phyloP scores from a whole-genome alignment of 30 jellyfish, hydroid and myxozoan genomes.

The Catostylus mosaicus region DNA sequence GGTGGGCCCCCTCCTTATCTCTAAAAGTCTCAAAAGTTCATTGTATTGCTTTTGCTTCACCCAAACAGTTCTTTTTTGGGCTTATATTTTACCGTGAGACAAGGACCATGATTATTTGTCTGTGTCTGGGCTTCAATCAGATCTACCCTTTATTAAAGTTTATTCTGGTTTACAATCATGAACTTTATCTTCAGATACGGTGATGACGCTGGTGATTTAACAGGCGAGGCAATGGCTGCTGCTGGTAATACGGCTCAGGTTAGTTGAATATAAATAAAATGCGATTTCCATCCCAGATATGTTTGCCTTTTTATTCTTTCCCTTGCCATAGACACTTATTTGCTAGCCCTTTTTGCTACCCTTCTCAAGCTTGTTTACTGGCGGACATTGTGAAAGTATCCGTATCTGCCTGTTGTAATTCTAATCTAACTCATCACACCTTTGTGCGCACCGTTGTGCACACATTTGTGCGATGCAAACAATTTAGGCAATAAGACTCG shows the following conservation, averaged over 20 bases:
- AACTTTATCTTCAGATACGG: constrained; percentile 80
- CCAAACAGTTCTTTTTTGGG: not conserved
- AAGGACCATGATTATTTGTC: not conserved
- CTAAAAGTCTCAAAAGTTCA: not conserved
- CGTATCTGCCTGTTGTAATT: not conserved
- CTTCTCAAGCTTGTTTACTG: not conserved
- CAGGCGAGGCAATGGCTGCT: constrained; percentile 93
- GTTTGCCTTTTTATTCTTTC: not conserved
- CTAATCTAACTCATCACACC: no score
- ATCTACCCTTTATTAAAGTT: not conserved
- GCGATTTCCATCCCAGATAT: not conserved
- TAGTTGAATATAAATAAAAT: not conserved
- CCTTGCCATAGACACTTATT: not conserved
- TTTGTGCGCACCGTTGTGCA: no score
- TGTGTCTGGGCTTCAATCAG: not conserved
- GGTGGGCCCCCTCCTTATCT: no score
- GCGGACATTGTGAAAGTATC: not conserved
- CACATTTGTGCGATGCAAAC: no score
- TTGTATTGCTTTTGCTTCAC: not conserved
- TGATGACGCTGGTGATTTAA: constrained; percentile 89
- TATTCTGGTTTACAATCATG: no score
- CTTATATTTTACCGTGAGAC: not conserved
- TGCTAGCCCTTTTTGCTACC: not conserved
- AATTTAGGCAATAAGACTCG: no score
- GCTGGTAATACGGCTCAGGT: constrained; percentile 97